These are phyloP conservation scores for Sepiola atlantica DNA, from an alignment of 2,888 invertebrate genomes.

Conservation along the genomic window DNA sequence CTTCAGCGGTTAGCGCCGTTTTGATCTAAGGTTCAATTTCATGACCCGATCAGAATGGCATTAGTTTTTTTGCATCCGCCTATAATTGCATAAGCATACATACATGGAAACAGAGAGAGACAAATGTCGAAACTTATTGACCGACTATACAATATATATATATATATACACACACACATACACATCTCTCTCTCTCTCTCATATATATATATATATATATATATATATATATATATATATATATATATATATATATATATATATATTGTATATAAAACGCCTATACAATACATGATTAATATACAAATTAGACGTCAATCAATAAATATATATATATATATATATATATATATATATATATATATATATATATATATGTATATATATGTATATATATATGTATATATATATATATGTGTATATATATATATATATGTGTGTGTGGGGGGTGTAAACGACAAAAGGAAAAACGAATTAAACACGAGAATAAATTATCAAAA, in stretches of 20 bases:
- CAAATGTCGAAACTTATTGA: too few species aligned
- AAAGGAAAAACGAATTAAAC: too few species aligned
- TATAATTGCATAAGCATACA: neutral
- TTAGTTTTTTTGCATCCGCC: neutral
- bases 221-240: neutral
- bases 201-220: neutral
- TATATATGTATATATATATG: neutral
- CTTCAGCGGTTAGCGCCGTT: neutral
- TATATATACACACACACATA: too few species aligned
- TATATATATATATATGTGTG: neutral
- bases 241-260: neutral
- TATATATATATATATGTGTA: neutral
- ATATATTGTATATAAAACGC: too few species aligned
- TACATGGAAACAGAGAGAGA: neutral
- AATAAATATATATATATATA: neutral
- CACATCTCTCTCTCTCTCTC: too few species aligned
- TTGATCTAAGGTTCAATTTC: neutral
- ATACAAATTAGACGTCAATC: too few species aligned
- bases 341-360: conserved; percentile 2
- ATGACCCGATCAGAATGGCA: neutral
- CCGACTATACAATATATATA: too few species aligned
- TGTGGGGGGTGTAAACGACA: neutral
- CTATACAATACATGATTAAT: too few species aligned
- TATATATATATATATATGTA: neutral
- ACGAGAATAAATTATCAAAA: too few species aligned